These are phyloP conservation scores for Smutsia gigantea DNA, from an alignment of 2,797 vertebrate genomes.

Conservation along the genomic window DNA sequence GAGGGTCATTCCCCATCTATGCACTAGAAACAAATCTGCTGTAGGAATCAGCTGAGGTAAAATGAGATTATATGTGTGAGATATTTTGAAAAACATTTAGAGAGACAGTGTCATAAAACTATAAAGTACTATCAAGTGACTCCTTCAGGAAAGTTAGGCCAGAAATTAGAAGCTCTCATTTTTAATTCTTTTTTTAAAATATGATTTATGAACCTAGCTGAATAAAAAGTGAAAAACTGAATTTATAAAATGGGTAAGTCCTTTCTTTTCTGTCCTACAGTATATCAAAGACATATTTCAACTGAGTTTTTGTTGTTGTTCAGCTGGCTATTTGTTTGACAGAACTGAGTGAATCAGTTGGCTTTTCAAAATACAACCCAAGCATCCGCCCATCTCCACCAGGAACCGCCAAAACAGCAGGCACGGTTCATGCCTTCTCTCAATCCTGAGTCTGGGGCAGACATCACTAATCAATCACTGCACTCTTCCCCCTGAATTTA, in stretches of 20 bases:
- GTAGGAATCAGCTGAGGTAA: not conserved
- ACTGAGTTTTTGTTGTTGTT: not conserved
- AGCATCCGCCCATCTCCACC: not conserved
- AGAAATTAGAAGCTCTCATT: constrained; percentile 4
- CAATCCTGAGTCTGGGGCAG: not conserved
- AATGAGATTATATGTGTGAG: not conserved
- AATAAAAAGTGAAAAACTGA: constrained; percentile 36
- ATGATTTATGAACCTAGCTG: not conserved
- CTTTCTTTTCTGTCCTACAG: not conserved
- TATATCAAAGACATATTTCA: constrained; percentile 10
- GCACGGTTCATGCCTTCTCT: too few species aligned
- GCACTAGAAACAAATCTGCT: not conserved
- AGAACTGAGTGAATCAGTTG: not conserved
- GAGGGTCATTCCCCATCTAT: not conserved
- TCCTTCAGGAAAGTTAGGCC: constrained; percentile 10
- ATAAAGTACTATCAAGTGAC: not conserved
- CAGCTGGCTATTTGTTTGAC: constrained; percentile 5
- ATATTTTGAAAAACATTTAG: constrained; percentile 17
- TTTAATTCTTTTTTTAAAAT: constrained; percentile 64
- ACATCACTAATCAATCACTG: constrained; percentile 11
- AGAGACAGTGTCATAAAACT: constrained; percentile 19
- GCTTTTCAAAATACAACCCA: not conserved
- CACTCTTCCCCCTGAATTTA: not conserved
- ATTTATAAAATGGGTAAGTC: not conserved
- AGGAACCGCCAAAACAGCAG: not conserved